Conservation (phyloP, 2,113 vertebrate genomes). For the Poeciliopsis prolifica region DNA sequence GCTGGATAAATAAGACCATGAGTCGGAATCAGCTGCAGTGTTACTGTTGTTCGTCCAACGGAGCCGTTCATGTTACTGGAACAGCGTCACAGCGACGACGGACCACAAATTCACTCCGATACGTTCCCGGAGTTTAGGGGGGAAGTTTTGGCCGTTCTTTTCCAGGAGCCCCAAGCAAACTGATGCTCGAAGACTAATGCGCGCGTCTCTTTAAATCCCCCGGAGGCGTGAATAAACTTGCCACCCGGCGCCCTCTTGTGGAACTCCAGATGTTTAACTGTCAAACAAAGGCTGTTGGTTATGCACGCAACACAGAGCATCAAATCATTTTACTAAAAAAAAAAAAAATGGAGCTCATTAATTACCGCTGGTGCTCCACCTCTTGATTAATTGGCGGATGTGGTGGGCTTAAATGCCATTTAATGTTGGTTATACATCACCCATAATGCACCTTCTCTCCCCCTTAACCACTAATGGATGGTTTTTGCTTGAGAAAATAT, state of each 20-base stretch:
- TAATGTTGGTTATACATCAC: slow-evolving; percentile 59
- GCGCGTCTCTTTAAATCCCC: slow-evolving; percentile 26
- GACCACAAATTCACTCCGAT: slow-evolving; percentile 18
- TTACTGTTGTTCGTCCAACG: slow-evolving; percentile 28
- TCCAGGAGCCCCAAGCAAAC: slow-evolving; percentile 11
- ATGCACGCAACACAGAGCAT: slow-evolving; percentile 52
- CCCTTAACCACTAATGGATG: slow-evolving; percentile 47
- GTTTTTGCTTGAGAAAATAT: slow-evolving; percentile 51
- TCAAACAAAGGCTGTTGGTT: slow-evolving; percentile 86
- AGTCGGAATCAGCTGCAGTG: slow-evolving; percentile 33
- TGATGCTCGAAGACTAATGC: slow-evolving; percentile 44
- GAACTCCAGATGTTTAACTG: slow-evolving; percentile 82
- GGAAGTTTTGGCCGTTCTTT: neutral
- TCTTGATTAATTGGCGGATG: slow-evolving; percentile 51
- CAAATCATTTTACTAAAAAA: slow-evolving; percentile 39
- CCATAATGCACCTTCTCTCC: slow-evolving; percentile 28
- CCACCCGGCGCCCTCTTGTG: slow-evolving; percentile 80
- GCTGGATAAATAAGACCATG: slow-evolving; percentile 50
- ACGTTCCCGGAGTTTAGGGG: neutral
- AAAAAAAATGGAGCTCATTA: slow-evolving; percentile 35
- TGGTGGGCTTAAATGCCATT: slow-evolving; percentile 41
- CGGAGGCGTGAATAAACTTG: slow-evolving; percentile 19
- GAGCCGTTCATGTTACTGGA: slow-evolving; percentile 24
- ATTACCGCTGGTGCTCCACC: slow-evolving; percentile 19
- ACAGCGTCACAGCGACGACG: slow-evolving; percentile 24